These are phyloP conservation scores for Cygnus buccinator DNA, from an alignment of 2,113 vertebrate genomes.

Conservation along the genomic window DNA sequence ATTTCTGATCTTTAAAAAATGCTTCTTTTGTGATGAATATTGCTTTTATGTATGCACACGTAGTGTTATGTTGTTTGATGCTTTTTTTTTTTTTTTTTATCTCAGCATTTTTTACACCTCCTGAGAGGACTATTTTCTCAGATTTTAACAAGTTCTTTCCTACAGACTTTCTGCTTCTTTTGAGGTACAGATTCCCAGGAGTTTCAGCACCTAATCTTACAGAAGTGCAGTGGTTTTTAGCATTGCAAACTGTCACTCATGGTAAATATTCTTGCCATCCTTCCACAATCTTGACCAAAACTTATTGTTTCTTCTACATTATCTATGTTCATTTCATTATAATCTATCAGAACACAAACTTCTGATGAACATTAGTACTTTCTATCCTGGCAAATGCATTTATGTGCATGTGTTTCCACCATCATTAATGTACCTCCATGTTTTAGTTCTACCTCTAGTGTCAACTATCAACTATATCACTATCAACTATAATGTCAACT, in stretches of 20 bases:
- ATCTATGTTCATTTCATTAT: neutral
- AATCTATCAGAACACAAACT: neutral
- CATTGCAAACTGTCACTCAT: neutral
- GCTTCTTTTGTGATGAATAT: neutral
- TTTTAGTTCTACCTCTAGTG: neutral
- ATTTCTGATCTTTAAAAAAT: neutral
- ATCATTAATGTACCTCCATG: neutral
- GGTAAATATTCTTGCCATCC: neutral
- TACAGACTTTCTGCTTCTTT: rapidly evolving
- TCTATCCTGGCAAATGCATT: neutral
- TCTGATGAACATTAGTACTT: neutral
- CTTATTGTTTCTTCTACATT: neutral
- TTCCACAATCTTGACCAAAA: neutral
- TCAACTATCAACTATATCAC: neutral
- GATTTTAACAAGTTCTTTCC: neutral
- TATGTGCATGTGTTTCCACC: neutral
- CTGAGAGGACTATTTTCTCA: neutral
- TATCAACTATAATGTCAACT: neutral
- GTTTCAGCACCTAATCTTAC: neutral
- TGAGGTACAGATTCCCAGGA: neutral
- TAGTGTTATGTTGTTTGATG: no score
- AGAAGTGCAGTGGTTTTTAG: neutral
- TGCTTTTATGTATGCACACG: neutral
- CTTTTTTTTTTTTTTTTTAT: neutral
- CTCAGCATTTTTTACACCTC: neutral